Base-by-base conservation (phyloP, 2,888 invertebrate genomes). In the Entomobrya proxima region DNA sequence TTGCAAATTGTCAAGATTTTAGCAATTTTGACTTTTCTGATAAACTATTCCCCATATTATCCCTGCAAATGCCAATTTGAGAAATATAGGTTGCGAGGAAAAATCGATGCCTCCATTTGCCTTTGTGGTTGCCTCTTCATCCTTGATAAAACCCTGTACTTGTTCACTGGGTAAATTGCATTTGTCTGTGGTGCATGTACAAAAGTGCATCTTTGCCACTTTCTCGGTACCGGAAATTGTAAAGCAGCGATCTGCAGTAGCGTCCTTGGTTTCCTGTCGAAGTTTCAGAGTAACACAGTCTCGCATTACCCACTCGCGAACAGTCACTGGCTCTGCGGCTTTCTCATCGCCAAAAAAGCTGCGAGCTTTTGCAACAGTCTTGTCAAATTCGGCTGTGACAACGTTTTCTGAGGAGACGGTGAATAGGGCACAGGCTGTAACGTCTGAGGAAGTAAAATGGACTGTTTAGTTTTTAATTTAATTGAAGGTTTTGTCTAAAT, bases 401-500 rank as follows among this genome's bases (percentile, higher is more conserved):
- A n/a, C 32, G 44, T 77, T 77, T 40, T 61, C 61, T 3, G 61
- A 30, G 24, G 61, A 61, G 40, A 18, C 77, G 44, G n/a, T 30
- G 18, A 77, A 40, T 40, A 30, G 61, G n/a, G 77, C 77, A 37
- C 61, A 77, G 0, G 58, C 61, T 15, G 77, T 77, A 11, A 77
- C 21, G 11, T 30, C 77, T 77, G 35, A 1, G 27, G 3, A 32
- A 7, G n/a, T 6, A 27, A 76, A 27, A 7, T 4, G 2, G 4
- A 3, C 0, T 2, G 15, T 27, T 77, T n/a, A 44, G 9, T 37
- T 35, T 37, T 6, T n/a, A 37, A 30, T n/a, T 7, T 6, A 11
- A 5, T 18, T 27, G 27, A 30, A 50, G 2, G 21, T 47, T 30
- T 37, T 3, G n/a, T 67, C 3, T n/a, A n/a, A n/a, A n/a, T n/a